phyloP scores from a whole-genome alignment of 2,888 invertebrate genomes.

The Ectemnius continuus region DNA sequence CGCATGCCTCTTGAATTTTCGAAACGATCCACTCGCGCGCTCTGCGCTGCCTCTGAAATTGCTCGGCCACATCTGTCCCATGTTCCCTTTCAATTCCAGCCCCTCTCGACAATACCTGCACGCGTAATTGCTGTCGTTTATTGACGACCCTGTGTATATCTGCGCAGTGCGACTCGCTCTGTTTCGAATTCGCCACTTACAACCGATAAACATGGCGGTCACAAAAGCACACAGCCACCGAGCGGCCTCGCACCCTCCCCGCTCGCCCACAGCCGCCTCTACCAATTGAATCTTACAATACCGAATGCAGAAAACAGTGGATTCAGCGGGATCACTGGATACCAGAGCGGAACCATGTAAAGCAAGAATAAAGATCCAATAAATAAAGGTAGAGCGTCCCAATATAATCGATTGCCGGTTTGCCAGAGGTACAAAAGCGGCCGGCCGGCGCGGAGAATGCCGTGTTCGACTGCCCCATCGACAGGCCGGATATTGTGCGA shows the following conservation, averaged over 20 bases:
- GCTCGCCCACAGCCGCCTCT: too few relatives aligned
- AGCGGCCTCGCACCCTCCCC: too few relatives aligned
- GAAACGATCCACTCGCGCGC: not conserved
- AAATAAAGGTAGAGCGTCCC: not conserved
- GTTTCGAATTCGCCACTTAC: not conserved
- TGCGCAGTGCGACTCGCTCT: not conserved
- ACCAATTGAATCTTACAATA: too few relatives aligned
- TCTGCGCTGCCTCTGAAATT: not conserved
- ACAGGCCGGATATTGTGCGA: not conserved
- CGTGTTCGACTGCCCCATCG: not conserved
- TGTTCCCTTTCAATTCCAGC: not conserved
- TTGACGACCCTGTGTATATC: not conserved
- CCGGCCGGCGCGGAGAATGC: not conserved
- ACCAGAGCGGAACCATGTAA: not conserved
- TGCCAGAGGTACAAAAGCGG: not conserved
- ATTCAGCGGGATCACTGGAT: not conserved
- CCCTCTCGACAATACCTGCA: not conserved
- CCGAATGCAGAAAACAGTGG: too few relatives aligned
- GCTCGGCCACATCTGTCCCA: constrained; percentile 6
- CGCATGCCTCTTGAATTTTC: constrained; percentile 1
- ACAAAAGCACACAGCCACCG: not conserved
- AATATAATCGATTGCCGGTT: not conserved
- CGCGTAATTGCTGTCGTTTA: not conserved
- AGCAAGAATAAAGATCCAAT: not conserved
- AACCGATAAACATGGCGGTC: not conserved